Conservation (phyloP, 1,140 invertebrate genomes). For the Campoletis sonorensis region DNA sequence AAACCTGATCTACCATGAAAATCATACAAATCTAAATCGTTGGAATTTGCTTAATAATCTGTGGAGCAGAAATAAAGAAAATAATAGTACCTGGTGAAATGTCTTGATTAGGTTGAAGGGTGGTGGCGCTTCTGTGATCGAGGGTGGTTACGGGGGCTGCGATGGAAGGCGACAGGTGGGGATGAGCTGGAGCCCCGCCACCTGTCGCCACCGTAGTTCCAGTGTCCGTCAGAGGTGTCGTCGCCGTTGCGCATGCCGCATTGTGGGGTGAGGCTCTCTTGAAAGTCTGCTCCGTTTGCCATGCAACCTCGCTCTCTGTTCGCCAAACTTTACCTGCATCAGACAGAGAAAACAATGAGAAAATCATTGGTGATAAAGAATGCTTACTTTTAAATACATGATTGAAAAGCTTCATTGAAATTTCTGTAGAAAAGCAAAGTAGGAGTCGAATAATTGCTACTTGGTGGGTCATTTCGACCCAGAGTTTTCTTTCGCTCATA, state of each 20-base stretch:
- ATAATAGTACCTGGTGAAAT: slow-evolving; percentile 68
- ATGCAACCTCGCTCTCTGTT: slow-evolving; percentile 71
- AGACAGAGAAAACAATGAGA: slow-evolving; percentile 13
- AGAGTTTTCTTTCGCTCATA: no score
- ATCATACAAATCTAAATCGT: no score
- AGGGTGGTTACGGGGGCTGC: slow-evolving; percentile 69
- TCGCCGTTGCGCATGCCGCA: slow-evolving; percentile 64
- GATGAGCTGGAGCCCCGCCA: slow-evolving; percentile 66
- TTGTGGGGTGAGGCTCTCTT: slow-evolving; percentile 71
- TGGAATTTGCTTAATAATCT: not conserved
- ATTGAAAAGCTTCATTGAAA: no score
- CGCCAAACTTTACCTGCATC: slow-evolving; percentile 73
- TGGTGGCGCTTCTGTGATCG: slow-evolving; percentile 70
- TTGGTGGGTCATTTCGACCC: no score
- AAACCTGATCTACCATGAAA: not conserved
- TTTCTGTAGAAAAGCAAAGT: not conserved
- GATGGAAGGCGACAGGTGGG: slow-evolving; percentile 72
- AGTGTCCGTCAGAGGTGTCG: slow-evolving; percentile 63
- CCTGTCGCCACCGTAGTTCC: slow-evolving; percentile 60
- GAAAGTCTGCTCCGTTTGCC: slow-evolving; percentile 71
- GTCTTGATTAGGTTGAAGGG: slow-evolving; percentile 70
- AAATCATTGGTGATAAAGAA: no score
- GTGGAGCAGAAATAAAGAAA: not conserved
- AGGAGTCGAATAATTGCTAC: not conserved
- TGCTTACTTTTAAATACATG: no score